Base-by-base conservation (phyloP, 2,113 vertebrate genomes). In the Platichthys stellatus region DNA sequence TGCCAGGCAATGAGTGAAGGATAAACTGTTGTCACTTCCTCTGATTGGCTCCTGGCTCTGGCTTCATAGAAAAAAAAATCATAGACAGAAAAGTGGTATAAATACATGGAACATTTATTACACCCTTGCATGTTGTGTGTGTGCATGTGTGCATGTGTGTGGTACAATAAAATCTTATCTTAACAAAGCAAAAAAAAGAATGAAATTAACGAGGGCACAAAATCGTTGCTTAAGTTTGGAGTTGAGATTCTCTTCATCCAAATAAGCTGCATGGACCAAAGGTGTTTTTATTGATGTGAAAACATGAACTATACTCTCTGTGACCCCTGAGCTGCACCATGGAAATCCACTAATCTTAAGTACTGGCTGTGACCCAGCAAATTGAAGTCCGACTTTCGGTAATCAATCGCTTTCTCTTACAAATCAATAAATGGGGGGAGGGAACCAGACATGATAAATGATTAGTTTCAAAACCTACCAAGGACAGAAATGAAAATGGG, bases 361-460 rank as follows among this genome's bases (percentile, higher is more conserved):
- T 69, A 74, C 60, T 64, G 64, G 24, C 53, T 76, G 53, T 31
- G 74, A 82, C 66, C 59, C 23, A 56, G 31, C 18, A 87, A 82
- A 86, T 71, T 87, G 62, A 75, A 70, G 40, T 28, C 45, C 82
- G 80, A 81, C 53, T 23, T 69, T 38, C 13, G 51, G 54, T 58
- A 67, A 89, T 92, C 69, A 79, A 78, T 90, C 2, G 35, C 38
- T 78, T 86, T 73, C 38, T 79, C 61, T 69, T 59, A 76, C 79
- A 73, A 87, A 89, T 92, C 88, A 90, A 87, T 90, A 57, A 38
- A 76, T 68, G 6, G 68, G 64, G 62, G 63, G 63, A 78, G 65
- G 69, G 14, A 72, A 78, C 63, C 63, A 57, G 18, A 57, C 57
- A 73, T 86, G 75, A 90, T 60, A 69, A 89, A 92, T 78, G 45